These are phyloP conservation scores for Chionomys nivalis DNA, from an alignment of 2,113 vertebrate species.

Conservation along the genomic window DNA sequence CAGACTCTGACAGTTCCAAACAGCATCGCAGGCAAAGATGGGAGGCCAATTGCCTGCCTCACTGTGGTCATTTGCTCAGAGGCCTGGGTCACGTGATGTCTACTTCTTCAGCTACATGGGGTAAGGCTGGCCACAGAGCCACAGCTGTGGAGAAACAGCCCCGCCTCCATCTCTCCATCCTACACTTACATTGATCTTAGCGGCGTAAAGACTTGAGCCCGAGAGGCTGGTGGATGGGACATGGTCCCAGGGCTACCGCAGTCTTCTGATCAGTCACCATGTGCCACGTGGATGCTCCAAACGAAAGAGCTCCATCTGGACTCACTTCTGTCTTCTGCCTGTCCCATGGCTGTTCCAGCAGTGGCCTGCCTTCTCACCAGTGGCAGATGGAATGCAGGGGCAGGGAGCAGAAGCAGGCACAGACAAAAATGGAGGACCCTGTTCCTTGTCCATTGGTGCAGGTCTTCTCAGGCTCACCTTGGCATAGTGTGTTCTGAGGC, in stretches of 20 bases:
- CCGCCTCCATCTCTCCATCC: not conserved
- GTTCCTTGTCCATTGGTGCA: rapidly evolving
- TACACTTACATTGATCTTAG: rapidly evolving
- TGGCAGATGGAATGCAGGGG: rapidly evolving
- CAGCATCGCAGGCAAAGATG: not conserved
- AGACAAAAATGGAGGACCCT: not conserved
- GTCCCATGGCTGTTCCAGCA: not conserved
- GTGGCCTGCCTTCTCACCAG: not conserved
- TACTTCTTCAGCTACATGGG: rapidly evolving
- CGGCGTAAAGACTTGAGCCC: rapidly evolving
- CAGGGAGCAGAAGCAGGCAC: not conserved
- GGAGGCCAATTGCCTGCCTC: not conserved
- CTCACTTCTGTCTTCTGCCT: not conserved
- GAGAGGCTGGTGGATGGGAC: no score
- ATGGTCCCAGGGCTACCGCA: no score
- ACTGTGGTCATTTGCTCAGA: not conserved
- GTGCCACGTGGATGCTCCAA: not conserved
- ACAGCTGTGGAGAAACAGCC: rapidly evolving
- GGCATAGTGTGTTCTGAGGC: no score
- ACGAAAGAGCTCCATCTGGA: not conserved
- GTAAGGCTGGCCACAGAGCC: not conserved
- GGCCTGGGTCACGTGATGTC: not conserved
- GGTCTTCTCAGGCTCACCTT: not conserved
- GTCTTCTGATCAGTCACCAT: not conserved
- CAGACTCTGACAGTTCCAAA: not conserved